Base-by-base conservation (phyloP, 1,140 invertebrate genomes). In the Muscidifurax raptorellus region DNA sequence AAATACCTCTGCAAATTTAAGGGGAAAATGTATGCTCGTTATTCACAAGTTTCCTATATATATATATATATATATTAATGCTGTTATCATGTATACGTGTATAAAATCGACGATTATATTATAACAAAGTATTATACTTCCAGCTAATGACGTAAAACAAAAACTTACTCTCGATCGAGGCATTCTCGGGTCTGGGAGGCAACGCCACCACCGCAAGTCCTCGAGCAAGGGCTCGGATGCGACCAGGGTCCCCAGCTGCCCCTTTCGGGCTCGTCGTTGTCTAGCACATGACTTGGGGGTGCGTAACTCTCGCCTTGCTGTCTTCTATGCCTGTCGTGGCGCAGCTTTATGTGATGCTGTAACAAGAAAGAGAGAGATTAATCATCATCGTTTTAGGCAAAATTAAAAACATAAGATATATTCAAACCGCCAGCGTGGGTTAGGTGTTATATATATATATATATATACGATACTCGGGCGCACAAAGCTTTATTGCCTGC, bases 151-250 rank as follows among this genome's bases (percentile, higher is more conserved):
- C 3, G 40, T 75, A 77, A 18, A 18, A 59, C 18, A 44, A 72
- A 69, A 85, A 91, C 93, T 94, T 93, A 96, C 94, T 94, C 94
- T 88, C 93, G 80, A 83, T 95, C 92, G 40, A 94, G 93, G 91
- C 97, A 97, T 89, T 95, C 95, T 87, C 97, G 94, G 44, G 94
- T 95, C 90, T 97, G 96, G 87, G 94, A 95, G 32, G 96, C 94
- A 3, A 98, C 97, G 69, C 97, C 97, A n/a, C 97, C 97, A 1
- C 97, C 97, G 90, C 97, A 98, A n/a, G 96, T 95, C 71, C 97
- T 93, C 3, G 97, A 98, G 91, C 97, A 98, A 30, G 95, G 94
- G 40, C 95, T 95, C 4, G 95, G 95, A 32, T 95, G 93, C 1
- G 95, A 95, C 97, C 97, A 98, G 0, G 95, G 94, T 1, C 95